phyloP scores from a whole-genome alignment of 2,797 vertebrate genomes.

The Toxotes lorentzi region DNA sequence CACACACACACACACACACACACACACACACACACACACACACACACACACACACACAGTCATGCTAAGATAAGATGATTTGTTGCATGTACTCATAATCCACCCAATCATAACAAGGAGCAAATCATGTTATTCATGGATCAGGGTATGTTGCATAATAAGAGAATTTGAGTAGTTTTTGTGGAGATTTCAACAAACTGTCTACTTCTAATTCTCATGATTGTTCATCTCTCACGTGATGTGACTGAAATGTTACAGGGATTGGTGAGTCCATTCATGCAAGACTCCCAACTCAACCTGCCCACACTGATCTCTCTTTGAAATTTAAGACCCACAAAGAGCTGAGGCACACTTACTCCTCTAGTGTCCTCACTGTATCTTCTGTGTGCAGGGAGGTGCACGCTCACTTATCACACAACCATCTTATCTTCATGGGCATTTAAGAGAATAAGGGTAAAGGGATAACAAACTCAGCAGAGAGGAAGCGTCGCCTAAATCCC shows the following conservation, averaged over 20 bases:
- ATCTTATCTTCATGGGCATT: constrained; percentile 86
- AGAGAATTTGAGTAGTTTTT: constrained; percentile 33
- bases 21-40: constrained; percentile 14
- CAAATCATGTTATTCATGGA: constrained; percentile 58
- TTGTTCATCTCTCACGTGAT: constrained; percentile 57
- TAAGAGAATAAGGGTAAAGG: constrained; percentile 81
- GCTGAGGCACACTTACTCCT: constrained; percentile 65
- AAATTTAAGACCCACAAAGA: constrained; percentile 62
- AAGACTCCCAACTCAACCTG: constrained; percentile 30
- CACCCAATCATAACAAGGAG: constrained; percentile 57
- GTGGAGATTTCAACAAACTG: constrained; percentile 37
- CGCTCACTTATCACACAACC: constrained; percentile 70
- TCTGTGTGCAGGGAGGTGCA: constrained; percentile 54
- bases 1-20: constrained; percentile 7
- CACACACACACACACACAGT: constrained; percentile 6
- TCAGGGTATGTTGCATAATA: constrained; percentile 46
- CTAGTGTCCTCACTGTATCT: constrained; percentile 68
- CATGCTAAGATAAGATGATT: constrained; percentile 69
- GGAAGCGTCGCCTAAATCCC: constrained; percentile 67
- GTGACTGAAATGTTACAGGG: constrained; percentile 32
- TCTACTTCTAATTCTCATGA: constrained; percentile 18
- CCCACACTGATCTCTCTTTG: constrained; percentile 60
- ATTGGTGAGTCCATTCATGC: constrained; percentile 35
- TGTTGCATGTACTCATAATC: constrained; percentile 61
- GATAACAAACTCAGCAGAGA: constrained; percentile 73